phyloP scores from a whole-genome alignment of 1,140 invertebrate genomes.

The Diorhabda sublineata region DNA sequence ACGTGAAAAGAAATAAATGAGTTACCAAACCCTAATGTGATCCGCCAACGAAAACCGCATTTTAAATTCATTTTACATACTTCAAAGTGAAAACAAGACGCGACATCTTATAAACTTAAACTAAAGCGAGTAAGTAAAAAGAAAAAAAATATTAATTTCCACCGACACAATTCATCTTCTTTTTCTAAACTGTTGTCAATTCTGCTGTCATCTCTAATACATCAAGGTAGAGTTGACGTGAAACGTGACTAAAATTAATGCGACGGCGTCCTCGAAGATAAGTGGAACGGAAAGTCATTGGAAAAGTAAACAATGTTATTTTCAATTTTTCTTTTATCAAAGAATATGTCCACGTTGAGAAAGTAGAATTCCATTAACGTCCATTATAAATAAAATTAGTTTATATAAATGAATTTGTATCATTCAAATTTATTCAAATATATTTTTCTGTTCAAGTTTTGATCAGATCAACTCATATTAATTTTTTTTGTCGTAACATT shows the following conservation, averaged over 20 bases:
- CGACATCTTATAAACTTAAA: slow-evolving; percentile 10
- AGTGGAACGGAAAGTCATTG: slow-evolving; percentile 34
- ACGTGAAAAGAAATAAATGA: not conserved
- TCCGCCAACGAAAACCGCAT: not conserved
- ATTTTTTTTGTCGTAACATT: too few relatives aligned
- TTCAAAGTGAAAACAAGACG: slow-evolving; percentile 17
- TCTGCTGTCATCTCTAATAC: slow-evolving; percentile 43
- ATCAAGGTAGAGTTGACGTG: slow-evolving; percentile 38
- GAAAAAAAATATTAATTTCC: slow-evolving; percentile 39
- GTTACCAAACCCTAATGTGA: not conserved
- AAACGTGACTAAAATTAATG: slow-evolving; percentile 45
- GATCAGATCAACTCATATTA: too few relatives aligned
- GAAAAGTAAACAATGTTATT: slow-evolving; percentile 37
- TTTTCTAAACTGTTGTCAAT: slow-evolving; percentile 43
- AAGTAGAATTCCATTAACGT: not conserved
- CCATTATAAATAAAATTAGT: too few relatives aligned
- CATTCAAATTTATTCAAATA: too few relatives aligned
- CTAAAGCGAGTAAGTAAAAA: slow-evolving; percentile 5
- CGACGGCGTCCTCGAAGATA: slow-evolving; percentile 28
- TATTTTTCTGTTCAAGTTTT: too few relatives aligned
- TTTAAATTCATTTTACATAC: slow-evolving; percentile 15
- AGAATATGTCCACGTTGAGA: not conserved
- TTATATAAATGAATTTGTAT: too few relatives aligned
- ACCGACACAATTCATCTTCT: slow-evolving; percentile 40
- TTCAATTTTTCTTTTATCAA: slow-evolving; percentile 23